A percentile compares a stretch with the other conserved stretches of the same genome.
phyloP scores from a whole-genome alignment of 2,888 invertebrate genomes.

The Artemia sinica region DNA sequence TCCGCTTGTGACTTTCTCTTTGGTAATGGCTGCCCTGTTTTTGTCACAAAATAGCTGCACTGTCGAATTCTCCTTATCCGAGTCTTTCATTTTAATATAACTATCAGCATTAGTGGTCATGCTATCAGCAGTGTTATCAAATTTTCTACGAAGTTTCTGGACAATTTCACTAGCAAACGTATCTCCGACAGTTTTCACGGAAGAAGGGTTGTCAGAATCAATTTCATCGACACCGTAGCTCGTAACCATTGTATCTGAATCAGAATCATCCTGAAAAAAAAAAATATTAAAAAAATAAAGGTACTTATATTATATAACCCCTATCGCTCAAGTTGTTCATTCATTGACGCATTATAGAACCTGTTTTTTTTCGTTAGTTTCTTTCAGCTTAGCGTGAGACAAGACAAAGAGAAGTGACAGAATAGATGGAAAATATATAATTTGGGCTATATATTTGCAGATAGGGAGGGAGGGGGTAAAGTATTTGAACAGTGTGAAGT shows the following conservation, averaged over 20 bases:
- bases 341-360: no score
- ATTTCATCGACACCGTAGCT: not conserved
- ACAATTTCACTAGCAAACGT: not conserved
- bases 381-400: no score
- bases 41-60: not conserved
- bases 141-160: not conserved
- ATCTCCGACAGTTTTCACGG: not conserved
- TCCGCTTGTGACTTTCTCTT: not conserved
- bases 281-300: no score
- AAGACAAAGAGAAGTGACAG: no score
- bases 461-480: no score
- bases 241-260: slow-evolving; percentile 6
- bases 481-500: no score
- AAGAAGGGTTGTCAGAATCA: not conserved
- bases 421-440: no score
- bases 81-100: not conserved
- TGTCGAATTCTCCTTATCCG: not conserved
- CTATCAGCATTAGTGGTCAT: not conserved
- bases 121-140: not conserved
- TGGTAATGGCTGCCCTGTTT: not conserved
- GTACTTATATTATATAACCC: no score
- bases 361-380: no score
- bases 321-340: no score
- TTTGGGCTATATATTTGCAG: no score
- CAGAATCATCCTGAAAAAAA: not conserved